phyloP scores from a whole-genome alignment of 2,888 invertebrate genomes.

The Morpho achilles region DNA sequence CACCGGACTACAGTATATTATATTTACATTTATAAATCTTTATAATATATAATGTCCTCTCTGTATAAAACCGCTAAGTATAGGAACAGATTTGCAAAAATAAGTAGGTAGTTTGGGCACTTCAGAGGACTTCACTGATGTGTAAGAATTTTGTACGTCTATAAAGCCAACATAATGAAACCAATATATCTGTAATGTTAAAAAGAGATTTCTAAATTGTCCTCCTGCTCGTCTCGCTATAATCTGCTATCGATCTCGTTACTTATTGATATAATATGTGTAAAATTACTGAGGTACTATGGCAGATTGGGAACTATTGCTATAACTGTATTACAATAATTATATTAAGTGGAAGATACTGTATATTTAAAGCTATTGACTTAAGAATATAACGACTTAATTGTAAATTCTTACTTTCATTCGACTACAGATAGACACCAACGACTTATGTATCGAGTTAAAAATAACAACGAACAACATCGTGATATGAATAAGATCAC shows the following conservation, averaged over 20 bases:
- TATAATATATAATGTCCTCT: slow-evolving; percentile 20
- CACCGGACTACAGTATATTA: slow-evolving; percentile 11
- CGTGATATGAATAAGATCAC: slow-evolving; percentile 17
- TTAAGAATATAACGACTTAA: slow-evolving; percentile 64
- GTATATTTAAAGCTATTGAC: slow-evolving; percentile 75
- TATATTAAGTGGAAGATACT: slow-evolving; percentile 69
- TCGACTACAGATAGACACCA: slow-evolving; percentile 37
- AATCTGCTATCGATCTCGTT: slow-evolving; percentile 28
- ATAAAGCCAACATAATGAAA: not conserved
- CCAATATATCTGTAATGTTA: slow-evolving; percentile 4
- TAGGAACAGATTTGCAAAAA: slow-evolving; percentile 26
- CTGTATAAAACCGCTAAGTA: slow-evolving; percentile 19
- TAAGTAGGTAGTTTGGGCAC: slow-evolving; percentile 10
- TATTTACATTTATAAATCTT: slow-evolving; percentile 25
- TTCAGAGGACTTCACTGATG: slow-evolving; percentile 1
- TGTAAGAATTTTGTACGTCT: not conserved
- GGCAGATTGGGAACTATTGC: slow-evolving; percentile 72
- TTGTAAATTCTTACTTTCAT: slow-evolving; percentile 29
- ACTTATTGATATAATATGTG: slow-evolving; percentile 34
- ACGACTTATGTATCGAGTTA: slow-evolving; percentile 32
- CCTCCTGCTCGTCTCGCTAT: slow-evolving; percentile 10
- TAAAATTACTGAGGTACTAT: slow-evolving; percentile 73
- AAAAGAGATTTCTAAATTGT: slow-evolving; percentile 1
- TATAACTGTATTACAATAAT: slow-evolving; percentile 59
- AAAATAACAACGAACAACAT: slow-evolving; percentile 30